These are phyloP conservation scores for Leptocoma aspasia DNA, from an alignment of 2,113 vertebrate species.

Conservation along the genomic window DNA sequence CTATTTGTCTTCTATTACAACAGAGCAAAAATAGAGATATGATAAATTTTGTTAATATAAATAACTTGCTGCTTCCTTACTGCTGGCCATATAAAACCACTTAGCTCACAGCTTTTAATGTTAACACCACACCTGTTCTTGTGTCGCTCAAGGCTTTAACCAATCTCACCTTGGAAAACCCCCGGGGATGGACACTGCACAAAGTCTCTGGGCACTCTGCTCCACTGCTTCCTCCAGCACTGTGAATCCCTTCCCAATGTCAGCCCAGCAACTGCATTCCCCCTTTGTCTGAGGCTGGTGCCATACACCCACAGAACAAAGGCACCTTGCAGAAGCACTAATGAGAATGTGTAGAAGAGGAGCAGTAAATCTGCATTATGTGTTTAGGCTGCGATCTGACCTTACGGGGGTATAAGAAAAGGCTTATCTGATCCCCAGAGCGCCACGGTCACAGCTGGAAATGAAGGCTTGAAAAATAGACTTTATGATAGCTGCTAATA, in stretches of 20 bases:
- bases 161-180: not conserved
- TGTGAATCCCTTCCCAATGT: not conserved
- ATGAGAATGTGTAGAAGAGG: not conserved
- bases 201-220: not conserved
- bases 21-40: not conserved
- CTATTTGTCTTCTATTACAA: not conserved
- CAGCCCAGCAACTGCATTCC: not conserved
- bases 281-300: not conserved
- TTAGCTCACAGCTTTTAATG: not conserved
- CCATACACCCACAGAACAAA: not conserved
- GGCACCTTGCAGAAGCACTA: conserved; percentile 1
- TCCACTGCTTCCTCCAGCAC: not conserved
- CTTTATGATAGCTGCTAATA: conserved; percentile 66
- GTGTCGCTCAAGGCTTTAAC: not conserved
- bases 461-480: conserved; percentile 63
- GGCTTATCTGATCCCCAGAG: conserved; percentile 18
- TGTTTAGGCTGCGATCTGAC: not conserved
- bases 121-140: not conserved
- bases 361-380: conserved; percentile 35
- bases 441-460: conserved; percentile 59
- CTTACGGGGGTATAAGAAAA: conserved; percentile 15
- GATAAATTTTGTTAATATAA: not conserved
- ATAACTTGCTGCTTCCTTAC: not conserved
- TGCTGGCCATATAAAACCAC: not conserved
- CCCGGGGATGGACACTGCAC: not conserved